These are phyloP conservation scores for Syritta pipiens DNA, from an alignment of 2,888 invertebrate species.

Conservation along the genomic window DNA sequence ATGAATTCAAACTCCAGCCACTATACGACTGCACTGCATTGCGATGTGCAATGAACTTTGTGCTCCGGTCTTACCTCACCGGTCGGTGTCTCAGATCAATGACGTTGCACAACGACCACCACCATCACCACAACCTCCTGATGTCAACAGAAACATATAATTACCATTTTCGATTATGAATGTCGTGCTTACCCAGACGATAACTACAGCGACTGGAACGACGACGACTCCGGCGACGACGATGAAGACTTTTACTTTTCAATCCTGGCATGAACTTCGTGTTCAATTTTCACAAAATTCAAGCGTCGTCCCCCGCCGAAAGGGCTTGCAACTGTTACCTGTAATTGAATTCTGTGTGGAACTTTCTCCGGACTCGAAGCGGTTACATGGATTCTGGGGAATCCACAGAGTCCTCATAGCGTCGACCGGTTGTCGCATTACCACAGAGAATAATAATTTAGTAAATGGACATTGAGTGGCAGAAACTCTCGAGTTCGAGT, in stretches of 20 bases:
- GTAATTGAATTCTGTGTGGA: constrained; percentile 61
- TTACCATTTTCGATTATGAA: constrained; percentile 63
- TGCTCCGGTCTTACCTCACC: neutral
- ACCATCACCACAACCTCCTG: neutral
- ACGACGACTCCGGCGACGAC: constrained; percentile 1
- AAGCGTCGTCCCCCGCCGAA: neutral
- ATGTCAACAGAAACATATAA: constrained; percentile 36
- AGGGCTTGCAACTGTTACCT: constrained; percentile 49
- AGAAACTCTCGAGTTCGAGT: constrained; percentile 37
- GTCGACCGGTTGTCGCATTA: constrained; percentile 58
- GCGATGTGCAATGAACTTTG: constrained; percentile 28
- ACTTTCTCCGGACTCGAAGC: constrained; percentile 33
- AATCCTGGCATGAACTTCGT: constrained; percentile 48
- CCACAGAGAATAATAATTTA: constrained; percentile 68
- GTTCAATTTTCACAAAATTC: constrained; percentile 48
- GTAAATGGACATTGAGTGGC: constrained; percentile 69
- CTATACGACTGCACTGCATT: neutral
- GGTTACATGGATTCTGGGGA: constrained; percentile 31
- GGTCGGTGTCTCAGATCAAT: constrained; percentile 25
- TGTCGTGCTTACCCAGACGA: constrained; percentile 12
- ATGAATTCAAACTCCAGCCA: constrained; percentile 4
- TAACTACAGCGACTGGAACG: neutral
- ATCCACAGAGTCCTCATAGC: neutral
- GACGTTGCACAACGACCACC: constrained; percentile 24
- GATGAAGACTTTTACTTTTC: constrained; percentile 63